These are phyloP conservation scores for Siniperca obscura DNA, from an alignment of 2,797 vertebrate genomes.

Conservation along the genomic window DNA sequence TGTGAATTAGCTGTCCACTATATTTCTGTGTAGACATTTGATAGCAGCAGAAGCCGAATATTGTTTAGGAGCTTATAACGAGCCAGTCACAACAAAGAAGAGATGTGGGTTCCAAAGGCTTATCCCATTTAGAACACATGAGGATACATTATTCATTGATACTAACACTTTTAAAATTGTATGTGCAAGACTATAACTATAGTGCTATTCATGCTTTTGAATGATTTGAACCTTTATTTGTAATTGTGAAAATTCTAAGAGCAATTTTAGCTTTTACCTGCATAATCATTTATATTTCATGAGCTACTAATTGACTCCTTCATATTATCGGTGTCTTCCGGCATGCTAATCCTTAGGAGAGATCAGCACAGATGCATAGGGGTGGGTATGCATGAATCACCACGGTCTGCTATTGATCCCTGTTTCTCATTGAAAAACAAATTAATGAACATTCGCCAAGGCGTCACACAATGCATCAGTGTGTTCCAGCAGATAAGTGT, in stretches of 20 bases:
- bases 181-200: conserved; percentile 27
- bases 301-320: conserved; percentile 70
- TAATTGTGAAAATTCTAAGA: conserved; percentile 14
- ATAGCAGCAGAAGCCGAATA: conserved; percentile 44
- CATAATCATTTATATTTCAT: conserved; percentile 71
- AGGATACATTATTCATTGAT: conserved; percentile 28
- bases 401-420: conserved; percentile 75
- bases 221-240: conserved; percentile 47
- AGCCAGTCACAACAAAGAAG: conserved; percentile 44
- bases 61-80: conserved; percentile 54
- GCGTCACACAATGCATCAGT: conserved; percentile 80
- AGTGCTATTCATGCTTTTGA: conserved; percentile 19
- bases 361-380: conserved; percentile 56
- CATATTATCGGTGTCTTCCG: conserved; percentile 59
- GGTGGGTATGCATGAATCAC: conserved; percentile 70
- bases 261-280: conserved; percentile 60
- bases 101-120: conserved; percentile 31
- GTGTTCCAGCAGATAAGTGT: conserved; percentile 82
- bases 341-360: conserved; percentile 61
- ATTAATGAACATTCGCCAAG: conserved; percentile 84
- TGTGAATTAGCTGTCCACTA: conserved; percentile 60
- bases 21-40: conserved; percentile 50
- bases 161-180: conserved; percentile 35
- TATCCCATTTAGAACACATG: conserved; percentile 34
- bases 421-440: conserved; percentile 82